phyloP scores from a whole-genome alignment of 2,888 invertebrate species.

The Muschampia plurimacula region DNA sequence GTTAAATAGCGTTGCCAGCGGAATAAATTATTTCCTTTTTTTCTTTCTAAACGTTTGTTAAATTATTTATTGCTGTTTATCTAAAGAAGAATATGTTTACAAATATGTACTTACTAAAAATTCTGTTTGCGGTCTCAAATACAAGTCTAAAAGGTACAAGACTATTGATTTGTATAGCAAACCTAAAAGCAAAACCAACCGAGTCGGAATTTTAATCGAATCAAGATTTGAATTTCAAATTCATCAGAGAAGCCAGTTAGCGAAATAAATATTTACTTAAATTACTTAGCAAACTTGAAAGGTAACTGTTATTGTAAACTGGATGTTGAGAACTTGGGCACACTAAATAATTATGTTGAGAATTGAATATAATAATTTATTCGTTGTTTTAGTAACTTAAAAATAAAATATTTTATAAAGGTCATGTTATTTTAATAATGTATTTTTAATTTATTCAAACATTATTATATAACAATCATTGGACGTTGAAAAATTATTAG shows the following conservation, averaged over 20 bases:
- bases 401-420: no score
- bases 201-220: slow-evolving; percentile 46
- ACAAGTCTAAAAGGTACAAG: background rate
- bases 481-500: no score
- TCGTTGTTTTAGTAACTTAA: background rate
- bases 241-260: slow-evolving; percentile 50
- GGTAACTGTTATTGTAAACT: slow-evolving; percentile 50
- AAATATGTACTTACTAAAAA: background rate
- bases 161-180: slow-evolving; percentile 11
- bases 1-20: no score
- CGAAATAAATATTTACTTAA: slow-evolving; percentile 53
- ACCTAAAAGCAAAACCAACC: slow-evolving; percentile 21
- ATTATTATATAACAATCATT: no score
- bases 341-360: background rate
- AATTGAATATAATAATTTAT: background rate
- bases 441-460: no score
- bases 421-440: no score
- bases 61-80: no score
- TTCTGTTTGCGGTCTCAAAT: background rate
- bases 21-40: no score
- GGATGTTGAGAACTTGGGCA: slow-evolving; percentile 34
- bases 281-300: slow-evolving; percentile 48
- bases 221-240: slow-evolving; percentile 53
- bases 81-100: no score
- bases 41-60: no score